Evolutionary conservation across 2,888 invertebrate genomes (phyloP).

Genomic region (Epicampocera succincta): DNA sequence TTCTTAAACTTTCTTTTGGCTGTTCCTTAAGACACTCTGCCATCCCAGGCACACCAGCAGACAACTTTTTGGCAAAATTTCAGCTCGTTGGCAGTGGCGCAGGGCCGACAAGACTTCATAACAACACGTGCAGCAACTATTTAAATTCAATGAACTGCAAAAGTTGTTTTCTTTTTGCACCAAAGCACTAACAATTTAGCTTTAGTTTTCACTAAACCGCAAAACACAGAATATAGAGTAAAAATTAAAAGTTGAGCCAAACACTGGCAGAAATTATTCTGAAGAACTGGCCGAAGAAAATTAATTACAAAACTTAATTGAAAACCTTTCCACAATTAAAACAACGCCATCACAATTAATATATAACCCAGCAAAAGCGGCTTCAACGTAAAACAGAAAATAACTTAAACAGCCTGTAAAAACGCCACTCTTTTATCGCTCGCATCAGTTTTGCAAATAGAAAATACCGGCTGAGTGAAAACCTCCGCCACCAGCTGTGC

Average conservation of each 20-base stretch:
- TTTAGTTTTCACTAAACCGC: background rate
- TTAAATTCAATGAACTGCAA: conserved; percentile 56
- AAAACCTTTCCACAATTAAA: background rate
- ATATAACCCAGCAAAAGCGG: background rate
- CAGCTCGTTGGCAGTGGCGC: conserved; percentile 29
- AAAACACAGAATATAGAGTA: too few species aligned
- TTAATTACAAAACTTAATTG: background rate
- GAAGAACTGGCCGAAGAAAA: too few species aligned
- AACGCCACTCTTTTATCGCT: conserved; percentile 37
- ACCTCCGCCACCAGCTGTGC: conserved; percentile 23
- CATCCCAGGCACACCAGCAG: background rate
- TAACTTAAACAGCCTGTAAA: conserved; percentile 11
- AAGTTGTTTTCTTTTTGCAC: conserved; percentile 1
- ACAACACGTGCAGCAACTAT: conserved; percentile 3
- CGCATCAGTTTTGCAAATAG: conserved; percentile 37
- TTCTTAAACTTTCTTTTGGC: background rate
- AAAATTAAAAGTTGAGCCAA: too few species aligned
- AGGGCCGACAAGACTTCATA: background rate
- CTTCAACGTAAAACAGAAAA: background rate
- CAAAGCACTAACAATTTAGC: background rate
- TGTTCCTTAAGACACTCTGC: background rate
- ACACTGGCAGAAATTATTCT: too few species aligned
- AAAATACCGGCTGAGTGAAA: conserved; percentile 21
- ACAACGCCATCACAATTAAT: conserved; percentile 4
- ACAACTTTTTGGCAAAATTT: conserved; percentile 56